Conservation (phyloP, 2,797 vertebrate genomes). For the Buceros bicornis region DNA sequence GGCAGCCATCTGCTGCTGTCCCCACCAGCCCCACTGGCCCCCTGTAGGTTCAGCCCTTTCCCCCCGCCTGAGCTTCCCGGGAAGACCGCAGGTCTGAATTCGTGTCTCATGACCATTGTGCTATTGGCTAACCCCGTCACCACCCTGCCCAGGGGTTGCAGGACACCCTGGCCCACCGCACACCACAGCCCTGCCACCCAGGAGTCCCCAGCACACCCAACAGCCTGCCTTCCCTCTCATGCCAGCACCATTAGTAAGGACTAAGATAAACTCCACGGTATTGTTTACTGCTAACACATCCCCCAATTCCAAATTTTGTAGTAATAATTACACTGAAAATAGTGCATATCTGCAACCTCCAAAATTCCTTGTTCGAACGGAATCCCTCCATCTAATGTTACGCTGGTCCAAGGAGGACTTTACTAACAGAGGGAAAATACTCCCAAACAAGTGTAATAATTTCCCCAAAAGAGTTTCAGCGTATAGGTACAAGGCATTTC, state of each 20-base stretch:
- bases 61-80: background rate
- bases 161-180: background rate
- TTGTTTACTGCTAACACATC: no score
- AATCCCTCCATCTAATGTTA: background rate
- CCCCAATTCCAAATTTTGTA: background rate
- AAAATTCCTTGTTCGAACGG: background rate
- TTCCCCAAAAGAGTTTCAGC: background rate
- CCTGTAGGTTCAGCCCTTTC: background rate
- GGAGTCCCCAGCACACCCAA: background rate
- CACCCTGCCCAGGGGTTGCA: background rate
- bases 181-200: background rate
- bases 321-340: background rate
- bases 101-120: fast-evolving
- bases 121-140: fast-evolving
- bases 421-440: background rate
- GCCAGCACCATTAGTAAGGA: background rate
- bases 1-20: fast-evolving
- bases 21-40: background rate
- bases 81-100: background rate
- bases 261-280: no score
- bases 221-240: no score
- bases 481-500: background rate
- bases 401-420: background rate
- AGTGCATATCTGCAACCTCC: background rate
- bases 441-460: background rate